Evolutionary conservation across 30 jellyfish, hydroid and myxozoan species (phyloP).

Genomic region (Turritopsis dohrnii): DNA sequence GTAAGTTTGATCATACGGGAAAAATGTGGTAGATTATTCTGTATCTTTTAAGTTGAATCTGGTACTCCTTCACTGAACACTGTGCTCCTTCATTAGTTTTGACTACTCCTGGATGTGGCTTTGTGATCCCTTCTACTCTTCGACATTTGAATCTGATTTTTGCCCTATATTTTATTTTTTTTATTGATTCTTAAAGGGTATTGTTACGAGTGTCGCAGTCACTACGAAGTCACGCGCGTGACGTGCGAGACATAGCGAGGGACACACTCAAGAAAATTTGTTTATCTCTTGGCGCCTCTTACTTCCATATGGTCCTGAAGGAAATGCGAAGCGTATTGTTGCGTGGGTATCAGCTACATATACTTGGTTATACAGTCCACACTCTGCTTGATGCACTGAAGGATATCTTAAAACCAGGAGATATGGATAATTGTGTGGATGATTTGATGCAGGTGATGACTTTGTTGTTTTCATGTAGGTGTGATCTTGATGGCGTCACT

Average conservation of each 20-base stretch:
- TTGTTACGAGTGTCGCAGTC: slow-evolving; percentile 82
- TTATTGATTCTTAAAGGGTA: slow-evolving; percentile 35
- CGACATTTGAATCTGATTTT: too few relatives aligned
- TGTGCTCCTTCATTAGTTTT: too few relatives aligned
- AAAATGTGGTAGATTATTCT: too few relatives aligned
- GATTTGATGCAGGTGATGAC: slow-evolving; percentile 53
- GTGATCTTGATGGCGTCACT: too few relatives aligned
- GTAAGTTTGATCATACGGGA: slow-evolving; percentile 21
- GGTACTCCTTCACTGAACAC: too few relatives aligned
- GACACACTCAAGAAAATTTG: slow-evolving; percentile 69
- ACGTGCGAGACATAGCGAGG: slow-evolving; percentile 93
- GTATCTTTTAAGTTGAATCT: too few relatives aligned
- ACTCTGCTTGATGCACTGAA: slow-evolving; percentile 62
- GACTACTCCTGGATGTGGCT: too few relatives aligned
- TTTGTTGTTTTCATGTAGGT: too few relatives aligned
- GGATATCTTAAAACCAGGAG: slow-evolving; percentile 60
- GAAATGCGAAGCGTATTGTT: slow-evolving; percentile 73
- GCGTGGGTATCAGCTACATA: slow-evolving; percentile 96
- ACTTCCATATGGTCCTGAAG: slow-evolving; percentile 49
- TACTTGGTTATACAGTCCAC: slow-evolving; percentile 74
- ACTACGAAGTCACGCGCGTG: slow-evolving; percentile 89
- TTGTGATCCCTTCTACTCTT: too few relatives aligned
- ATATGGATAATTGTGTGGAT: slow-evolving; percentile 58
- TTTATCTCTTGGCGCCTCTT: slow-evolving; percentile 80
- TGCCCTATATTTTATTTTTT: too few relatives aligned